These are phyloP conservation scores for Flabesymbios commensalis DNA, from an alignment of 2,888 invertebrate genomes.

Conservation along the genomic window DNA sequence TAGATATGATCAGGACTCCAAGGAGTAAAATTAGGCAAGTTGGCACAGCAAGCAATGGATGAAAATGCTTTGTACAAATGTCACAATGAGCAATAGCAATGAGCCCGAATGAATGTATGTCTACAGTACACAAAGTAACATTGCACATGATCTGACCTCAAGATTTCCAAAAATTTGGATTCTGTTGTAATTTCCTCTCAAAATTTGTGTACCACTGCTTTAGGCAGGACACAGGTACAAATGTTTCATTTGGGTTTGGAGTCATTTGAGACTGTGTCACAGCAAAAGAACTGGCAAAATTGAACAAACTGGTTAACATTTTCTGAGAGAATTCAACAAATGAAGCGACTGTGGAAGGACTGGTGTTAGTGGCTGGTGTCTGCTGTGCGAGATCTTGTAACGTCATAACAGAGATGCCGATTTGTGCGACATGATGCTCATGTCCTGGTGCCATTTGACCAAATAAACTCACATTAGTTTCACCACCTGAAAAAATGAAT, in stretches of 20 bases:
- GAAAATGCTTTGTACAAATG: no score
- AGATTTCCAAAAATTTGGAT: constrained; percentile 89
- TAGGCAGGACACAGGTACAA: constrained; percentile 83
- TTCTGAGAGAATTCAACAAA: constrained; percentile 73
- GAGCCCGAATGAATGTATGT: no score
- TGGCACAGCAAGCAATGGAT: no score
- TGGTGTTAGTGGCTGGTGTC: constrained; percentile 59
- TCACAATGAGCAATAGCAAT: no score
- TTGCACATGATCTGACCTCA: no score
- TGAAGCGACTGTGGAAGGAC: constrained; percentile 51
- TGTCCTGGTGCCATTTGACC: constrained; percentile 12
- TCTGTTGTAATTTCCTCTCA: constrained; percentile 81
- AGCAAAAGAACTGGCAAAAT: constrained; percentile 89
- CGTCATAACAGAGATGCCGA: constrained; percentile 89
- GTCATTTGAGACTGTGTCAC: constrained; percentile 79
- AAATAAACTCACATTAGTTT: constrained; percentile 16
- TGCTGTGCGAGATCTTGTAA: constrained; percentile 65
- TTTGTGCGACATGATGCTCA: constrained; percentile 84
- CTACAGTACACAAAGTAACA: no score
- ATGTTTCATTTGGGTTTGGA: constrained; percentile 78
- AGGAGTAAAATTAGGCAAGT: no score
- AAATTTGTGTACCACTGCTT: constrained; percentile 95
- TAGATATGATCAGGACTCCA: no score
- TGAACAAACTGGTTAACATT: constrained; percentile 90
- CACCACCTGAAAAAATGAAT: background rate